phyloP scores from a whole-genome alignment of 2,888 invertebrate species.

The Adelphocoris suturalis region DNA sequence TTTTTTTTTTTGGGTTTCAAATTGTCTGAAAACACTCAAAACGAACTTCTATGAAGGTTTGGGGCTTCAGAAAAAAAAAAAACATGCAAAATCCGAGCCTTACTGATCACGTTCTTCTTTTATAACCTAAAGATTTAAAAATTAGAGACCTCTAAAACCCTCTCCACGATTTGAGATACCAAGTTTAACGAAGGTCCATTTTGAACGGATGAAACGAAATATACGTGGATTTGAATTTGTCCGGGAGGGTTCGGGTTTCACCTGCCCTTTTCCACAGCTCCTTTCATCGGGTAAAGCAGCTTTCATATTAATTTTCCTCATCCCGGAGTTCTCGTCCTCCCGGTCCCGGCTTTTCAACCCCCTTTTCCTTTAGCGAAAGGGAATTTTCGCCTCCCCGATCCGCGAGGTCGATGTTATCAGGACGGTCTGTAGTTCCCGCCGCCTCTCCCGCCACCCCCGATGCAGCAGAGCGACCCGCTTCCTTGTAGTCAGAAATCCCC shows the following conservation, averaged over 20 bases:
- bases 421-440: conserved; percentile 24
- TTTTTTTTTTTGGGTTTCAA: too few relatives aligned
- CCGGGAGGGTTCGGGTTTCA: background rate
- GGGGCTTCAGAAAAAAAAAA: too few relatives aligned
- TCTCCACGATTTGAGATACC: too few relatives aligned
- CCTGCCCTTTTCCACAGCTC: background rate
- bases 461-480: background rate
- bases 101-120: too few relatives aligned
- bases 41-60: too few relatives aligned
- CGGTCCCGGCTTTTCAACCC: background rate
- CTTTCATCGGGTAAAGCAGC: conserved; percentile 22
- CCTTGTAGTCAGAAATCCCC: conserved; percentile 7
- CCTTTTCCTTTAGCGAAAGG: background rate
- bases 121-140: too few relatives aligned
- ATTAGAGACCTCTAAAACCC: too few relatives aligned
- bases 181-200: background rate
- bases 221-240: conserved; percentile 1
- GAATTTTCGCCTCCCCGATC: conserved; percentile 1
- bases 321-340: background rate
- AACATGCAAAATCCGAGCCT: too few relatives aligned
- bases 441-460: background rate
- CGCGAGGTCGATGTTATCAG: background rate
- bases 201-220: background rate
- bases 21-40: too few relatives aligned
- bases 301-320: conserved; percentile 44